Base-by-base conservation (phyloP, 2,888 invertebrate species). In the Eurois occulta region DNA sequence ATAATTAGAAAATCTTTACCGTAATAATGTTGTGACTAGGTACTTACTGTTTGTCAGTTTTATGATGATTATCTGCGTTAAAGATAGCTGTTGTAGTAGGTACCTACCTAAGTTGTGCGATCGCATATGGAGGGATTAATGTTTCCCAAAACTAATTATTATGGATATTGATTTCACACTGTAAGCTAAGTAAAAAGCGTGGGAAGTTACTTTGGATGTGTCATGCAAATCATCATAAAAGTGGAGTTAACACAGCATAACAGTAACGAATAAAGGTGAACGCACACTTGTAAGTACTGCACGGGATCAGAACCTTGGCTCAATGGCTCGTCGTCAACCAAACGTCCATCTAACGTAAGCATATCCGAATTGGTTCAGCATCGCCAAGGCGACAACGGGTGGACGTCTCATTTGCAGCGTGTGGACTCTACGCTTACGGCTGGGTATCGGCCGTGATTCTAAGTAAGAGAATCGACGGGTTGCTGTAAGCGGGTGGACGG, bases 141-240 rank as follows among this genome's bases (percentile, higher is more conserved):
- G 6, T 67, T 82, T 68, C 55, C 70, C 77, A 82, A 55, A 71
- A 82, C 77, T n/a, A 48, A 77, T 38, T 48, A 35, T 7, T 35
- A 75, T 41, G 75, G 32, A 75, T 48, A 80, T 75, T 81, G 75
- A 80, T 81, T 81, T 69, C 64, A 81, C 48, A 75, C 68, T 68
- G 16, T 10, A 41, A 13, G 7, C 52, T 28, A 7, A 65, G 48
- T 76, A 65, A 58, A 66, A 81, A 67, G 28, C 58, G 58, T 80
- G 55, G n/a, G 60, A 68, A 2, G 28, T 35, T 78, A 24, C n/a
- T 21, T 32, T 67, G 18, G n/a, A 62, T 48, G 8, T 77, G 82
- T 72, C 72, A 81, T 58, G 80, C 67, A 68, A 68, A 72, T 82
- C 67, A 72, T 64, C 62, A 58, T 77, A 77, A 72, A 78, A 72